Percentiles rank a stretch among this genome's conserved stretches.
phyloP scores from a whole-genome alignment of 2,797 vertebrate genomes.

The Halcyon leucocephala region DNA sequence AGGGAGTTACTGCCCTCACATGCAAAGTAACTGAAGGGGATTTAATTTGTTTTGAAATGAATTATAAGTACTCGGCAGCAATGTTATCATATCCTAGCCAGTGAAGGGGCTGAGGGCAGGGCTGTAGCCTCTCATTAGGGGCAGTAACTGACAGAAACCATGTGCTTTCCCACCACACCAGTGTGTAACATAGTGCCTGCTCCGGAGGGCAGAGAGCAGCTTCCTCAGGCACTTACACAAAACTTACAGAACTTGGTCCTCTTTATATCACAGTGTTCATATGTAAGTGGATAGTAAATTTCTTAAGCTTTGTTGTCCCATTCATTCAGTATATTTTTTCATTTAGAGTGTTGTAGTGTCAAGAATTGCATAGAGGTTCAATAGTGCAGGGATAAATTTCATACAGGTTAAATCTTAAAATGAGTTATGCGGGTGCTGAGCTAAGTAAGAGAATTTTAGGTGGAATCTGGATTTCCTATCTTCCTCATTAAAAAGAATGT shows the following conservation, averaged over 20 bases:
- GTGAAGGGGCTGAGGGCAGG: background rate
- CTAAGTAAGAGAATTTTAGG: background rate
- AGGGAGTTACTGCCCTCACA: background rate
- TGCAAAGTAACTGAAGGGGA: background rate
- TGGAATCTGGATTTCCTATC: background rate
- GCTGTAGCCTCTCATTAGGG: background rate
- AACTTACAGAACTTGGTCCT: background rate
- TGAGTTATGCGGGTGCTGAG: background rate
- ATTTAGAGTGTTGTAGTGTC: fast-evolving
- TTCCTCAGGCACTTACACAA: background rate
- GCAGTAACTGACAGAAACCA: background rate
- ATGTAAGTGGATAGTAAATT: background rate
- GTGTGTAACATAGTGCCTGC: fast-evolving
- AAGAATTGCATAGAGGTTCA: background rate
- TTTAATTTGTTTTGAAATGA: slow-evolving; percentile 35
- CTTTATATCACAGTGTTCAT: background rate
- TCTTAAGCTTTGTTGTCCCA: background rate
- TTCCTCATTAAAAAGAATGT: background rate
- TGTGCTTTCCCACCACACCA: background rate
- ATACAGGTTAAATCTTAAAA: background rate
- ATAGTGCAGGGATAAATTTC: background rate
- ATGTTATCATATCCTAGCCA: background rate
- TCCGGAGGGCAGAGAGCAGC: background rate
- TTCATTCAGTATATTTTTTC: background rate
- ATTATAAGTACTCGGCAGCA: background rate